A percentile compares a stretch with the other conserved stretches of the same genome.
phyloP scores from a whole-genome alignment of 2,797 vertebrate genomes.

The Darevskia mixta region DNA sequence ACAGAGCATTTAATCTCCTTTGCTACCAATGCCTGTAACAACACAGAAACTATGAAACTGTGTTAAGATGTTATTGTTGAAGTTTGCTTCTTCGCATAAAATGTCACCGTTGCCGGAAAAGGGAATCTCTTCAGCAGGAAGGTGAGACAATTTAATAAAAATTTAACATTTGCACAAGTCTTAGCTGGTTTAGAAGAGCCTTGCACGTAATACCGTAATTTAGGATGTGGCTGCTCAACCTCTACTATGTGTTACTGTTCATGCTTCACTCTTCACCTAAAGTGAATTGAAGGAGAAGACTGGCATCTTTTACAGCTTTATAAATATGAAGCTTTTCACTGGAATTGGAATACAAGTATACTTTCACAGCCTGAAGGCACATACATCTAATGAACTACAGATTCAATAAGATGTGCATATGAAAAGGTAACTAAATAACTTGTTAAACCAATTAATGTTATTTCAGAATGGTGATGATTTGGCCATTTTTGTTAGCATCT shows the following conservation, averaged over 20 bases:
- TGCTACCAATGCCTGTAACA: not conserved
- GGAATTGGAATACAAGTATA: not conserved
- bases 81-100: slow-evolving; percentile 49
- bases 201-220: not conserved
- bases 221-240: not conserved
- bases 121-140: slow-evolving; percentile 31
- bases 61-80: slow-evolving; percentile 28
- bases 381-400: slow-evolving; percentile 49
- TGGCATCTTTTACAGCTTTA: not conserved
- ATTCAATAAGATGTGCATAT: slow-evolving; percentile 55
- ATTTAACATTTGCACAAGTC: slow-evolving; percentile 46
- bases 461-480: not conserved
- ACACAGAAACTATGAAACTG: slow-evolving; percentile 11
- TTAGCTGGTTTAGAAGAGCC: slow-evolving; percentile 39
- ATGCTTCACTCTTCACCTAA: not conserved
- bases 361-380: slow-evolving; percentile 40
- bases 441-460: slow-evolving; percentile 34
- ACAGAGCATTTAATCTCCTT: not conserved
- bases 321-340: not conserved
- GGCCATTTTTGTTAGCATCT: slow-evolving; percentile 5
- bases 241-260: not conserved
- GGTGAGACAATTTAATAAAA: slow-evolving; percentile 55
- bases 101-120: slow-evolving; percentile 41
- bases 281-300: not conserved
- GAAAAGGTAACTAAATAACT: slow-evolving; percentile 47